Evolutionary conservation across 2,888 invertebrate species (phyloP).

Genomic region (Holacanthella duospinosa): DNA sequence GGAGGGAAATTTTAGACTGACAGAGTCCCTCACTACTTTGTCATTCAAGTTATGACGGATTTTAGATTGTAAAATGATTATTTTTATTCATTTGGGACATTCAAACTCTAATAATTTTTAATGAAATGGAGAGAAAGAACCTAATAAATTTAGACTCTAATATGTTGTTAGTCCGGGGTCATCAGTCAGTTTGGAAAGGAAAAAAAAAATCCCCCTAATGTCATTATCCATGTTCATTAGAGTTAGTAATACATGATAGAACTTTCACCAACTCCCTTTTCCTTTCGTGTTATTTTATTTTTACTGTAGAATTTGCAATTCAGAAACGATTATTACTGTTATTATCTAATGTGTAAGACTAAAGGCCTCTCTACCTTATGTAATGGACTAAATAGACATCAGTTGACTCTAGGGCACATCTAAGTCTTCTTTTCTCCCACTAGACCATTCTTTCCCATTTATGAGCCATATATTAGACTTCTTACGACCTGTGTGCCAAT

Average conservation of each 20-base stretch:
- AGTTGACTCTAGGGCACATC: not conserved
- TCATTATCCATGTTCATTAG: too few relatives aligned
- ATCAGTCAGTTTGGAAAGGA: too few relatives aligned
- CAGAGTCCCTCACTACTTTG: not conserved
- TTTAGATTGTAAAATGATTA: not conserved
- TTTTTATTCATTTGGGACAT: not conserved
- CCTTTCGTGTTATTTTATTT: too few relatives aligned
- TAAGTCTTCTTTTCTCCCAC: not conserved
- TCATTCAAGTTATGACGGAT: slow-evolving; percentile 1
- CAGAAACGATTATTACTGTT: not conserved
- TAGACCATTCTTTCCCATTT: not conserved
- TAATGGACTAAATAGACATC: too few relatives aligned
- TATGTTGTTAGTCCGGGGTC: too few relatives aligned
- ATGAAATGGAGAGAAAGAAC: not conserved
- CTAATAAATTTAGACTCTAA: not conserved
- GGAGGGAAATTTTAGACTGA: not conserved
- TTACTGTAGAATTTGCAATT: too few relatives aligned
- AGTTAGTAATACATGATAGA: too few relatives aligned
- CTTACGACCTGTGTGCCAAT: slow-evolving; percentile 1
- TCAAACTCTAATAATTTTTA: not conserved
- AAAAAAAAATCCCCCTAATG: too few relatives aligned
- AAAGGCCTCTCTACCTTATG: too few relatives aligned
- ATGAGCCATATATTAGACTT: not conserved
- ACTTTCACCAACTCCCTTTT: too few relatives aligned
- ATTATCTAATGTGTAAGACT: too few relatives aligned